Conservation (phyloP, 1,140 invertebrate genomes). For the Schmidtea mediterranea region DNA sequence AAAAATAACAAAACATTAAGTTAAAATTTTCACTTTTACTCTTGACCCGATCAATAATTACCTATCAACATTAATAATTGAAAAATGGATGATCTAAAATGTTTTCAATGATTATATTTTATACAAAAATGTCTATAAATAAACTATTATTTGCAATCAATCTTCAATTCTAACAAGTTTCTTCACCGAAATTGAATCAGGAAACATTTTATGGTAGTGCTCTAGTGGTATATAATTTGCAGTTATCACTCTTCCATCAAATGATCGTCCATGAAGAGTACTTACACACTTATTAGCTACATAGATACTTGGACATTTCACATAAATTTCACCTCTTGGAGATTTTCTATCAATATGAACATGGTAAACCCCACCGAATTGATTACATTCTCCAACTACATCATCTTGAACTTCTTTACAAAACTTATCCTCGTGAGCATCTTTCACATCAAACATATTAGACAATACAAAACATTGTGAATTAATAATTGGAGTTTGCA, state of each 20-base stretch:
- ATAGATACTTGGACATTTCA: constrained; percentile 83
- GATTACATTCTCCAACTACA: constrained; percentile 89
- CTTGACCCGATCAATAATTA: too few relatives aligned
- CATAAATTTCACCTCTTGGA: constrained; percentile 82
- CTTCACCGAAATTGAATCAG: background rate
- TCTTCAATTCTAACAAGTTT: too few relatives aligned
- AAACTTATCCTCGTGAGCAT: constrained; percentile 3
- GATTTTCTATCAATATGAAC: constrained; percentile 85
- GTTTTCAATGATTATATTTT: too few relatives aligned
- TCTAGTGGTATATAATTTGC: constrained; percentile 86
- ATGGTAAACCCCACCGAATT: constrained; percentile 57
- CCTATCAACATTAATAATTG: too few relatives aligned
- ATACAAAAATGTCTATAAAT: too few relatives aligned
- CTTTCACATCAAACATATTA: constrained; percentile 30
- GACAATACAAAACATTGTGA: background rate
- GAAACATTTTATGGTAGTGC: constrained; percentile 47
- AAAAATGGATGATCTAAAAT: too few relatives aligned
- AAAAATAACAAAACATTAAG: too few relatives aligned
- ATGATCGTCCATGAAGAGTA: constrained; percentile 54
- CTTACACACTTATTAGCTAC: constrained; percentile 68
- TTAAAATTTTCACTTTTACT: too few relatives aligned
- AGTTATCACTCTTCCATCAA: constrained; percentile 42
- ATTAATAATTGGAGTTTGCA: background rate
- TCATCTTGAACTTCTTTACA: constrained; percentile 67
- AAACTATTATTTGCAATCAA: too few relatives aligned